Percentiles rank a stretch among this genome's conserved stretches.
Evolutionary conservation across 2,888 invertebrate species (phyloP).

Genomic region (Tiliacea citrago): DNA sequence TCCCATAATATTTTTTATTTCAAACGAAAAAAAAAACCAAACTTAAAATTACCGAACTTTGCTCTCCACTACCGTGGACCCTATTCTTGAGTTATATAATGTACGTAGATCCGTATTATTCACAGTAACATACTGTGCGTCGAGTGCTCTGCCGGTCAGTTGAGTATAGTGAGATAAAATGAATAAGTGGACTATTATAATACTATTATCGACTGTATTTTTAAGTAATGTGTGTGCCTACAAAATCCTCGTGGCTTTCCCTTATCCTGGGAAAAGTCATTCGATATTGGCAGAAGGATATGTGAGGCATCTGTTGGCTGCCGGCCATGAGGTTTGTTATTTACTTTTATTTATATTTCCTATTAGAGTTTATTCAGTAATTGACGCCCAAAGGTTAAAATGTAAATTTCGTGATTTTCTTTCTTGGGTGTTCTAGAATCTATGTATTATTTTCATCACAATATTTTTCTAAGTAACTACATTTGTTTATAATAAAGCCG

Average conservation of each 20-base stretch:
- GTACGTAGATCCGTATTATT: not conserved
- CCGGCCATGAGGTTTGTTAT: conserved; percentile 72
- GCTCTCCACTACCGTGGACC: conserved; percentile 2
- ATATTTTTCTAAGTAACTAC: not conserved
- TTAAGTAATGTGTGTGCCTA: conserved; percentile 58
- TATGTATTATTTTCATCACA: not conserved
- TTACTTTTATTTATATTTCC: not conserved
- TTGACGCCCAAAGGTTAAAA: not conserved
- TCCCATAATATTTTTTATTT: too few species aligned
- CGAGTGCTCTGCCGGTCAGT: not conserved
- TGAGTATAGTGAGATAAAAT: conserved; percentile 29
- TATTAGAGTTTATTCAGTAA: not conserved
- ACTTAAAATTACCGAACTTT: not conserved
- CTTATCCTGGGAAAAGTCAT: conserved; percentile 71
- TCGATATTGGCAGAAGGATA: conserved; percentile 71
- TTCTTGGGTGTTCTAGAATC: not conserved
- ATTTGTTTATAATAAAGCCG: not conserved
- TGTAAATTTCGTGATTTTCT: not conserved
- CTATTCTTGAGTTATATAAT: not conserved
- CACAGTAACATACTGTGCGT: conserved; percentile 25
- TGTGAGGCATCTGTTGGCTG: conserved; percentile 68
- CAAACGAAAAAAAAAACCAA: too few species aligned
- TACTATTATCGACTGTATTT: conserved; percentile 44
- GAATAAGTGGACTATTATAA: conserved; percentile 44
- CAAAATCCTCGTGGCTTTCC: conserved; percentile 72